These are phyloP conservation scores for Ophiothrix spiculata DNA, from an alignment of 35 echinoderm and acorn worm species.

Conservation along the genomic window DNA sequence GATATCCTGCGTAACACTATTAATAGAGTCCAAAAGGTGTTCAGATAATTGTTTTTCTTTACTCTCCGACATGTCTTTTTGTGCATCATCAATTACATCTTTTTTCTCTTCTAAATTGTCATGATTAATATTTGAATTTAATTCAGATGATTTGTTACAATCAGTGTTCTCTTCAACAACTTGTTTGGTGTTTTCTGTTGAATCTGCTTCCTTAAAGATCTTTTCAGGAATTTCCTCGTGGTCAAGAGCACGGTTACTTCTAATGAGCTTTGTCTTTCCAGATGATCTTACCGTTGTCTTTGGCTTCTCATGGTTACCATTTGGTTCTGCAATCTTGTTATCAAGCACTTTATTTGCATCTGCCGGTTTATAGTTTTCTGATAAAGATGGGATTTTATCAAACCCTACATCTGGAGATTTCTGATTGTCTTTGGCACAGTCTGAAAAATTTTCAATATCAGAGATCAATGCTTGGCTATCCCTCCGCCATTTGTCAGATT, in stretches of 20 bases:
- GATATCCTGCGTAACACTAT: no score
- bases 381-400: background rate
- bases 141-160: no score
- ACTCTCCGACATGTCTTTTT: no score
- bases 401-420: background rate
- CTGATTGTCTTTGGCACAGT: slow-evolving; percentile 27
- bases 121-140: no score
- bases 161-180: background rate
- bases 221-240: background rate
- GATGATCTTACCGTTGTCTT: background rate
- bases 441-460: slow-evolving; percentile 24
- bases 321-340: background rate
- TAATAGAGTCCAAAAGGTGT: no score
- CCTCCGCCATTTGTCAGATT: slow-evolving; percentile 57
- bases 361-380: background rate
- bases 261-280: background rate
- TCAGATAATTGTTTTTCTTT: no score
- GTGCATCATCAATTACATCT: no score
- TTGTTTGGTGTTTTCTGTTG: background rate
- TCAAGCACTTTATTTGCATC: background rate
- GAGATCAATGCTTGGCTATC: slow-evolving; percentile 47
- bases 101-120: no score
- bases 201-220: background rate
- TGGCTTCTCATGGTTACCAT: background rate
- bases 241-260: background rate